phyloP scores from a whole-genome alignment of 2,113 vertebrate species.

The Bubo scandiacus region DNA sequence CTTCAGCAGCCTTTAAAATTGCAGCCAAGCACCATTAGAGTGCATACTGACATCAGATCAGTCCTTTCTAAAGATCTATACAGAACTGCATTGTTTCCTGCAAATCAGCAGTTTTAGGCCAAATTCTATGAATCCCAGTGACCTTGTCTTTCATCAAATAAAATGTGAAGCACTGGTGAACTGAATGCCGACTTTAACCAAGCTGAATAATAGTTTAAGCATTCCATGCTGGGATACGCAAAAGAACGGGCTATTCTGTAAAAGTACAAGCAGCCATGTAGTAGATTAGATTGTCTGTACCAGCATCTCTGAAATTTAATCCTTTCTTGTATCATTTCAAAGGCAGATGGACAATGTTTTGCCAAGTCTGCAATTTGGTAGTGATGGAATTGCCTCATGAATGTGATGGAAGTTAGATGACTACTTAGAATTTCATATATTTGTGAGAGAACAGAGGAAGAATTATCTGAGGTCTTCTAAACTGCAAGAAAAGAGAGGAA shows the following conservation, averaged over 20 bases:
- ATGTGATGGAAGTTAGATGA: slow-evolving; percentile 55
- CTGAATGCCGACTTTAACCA: neutral
- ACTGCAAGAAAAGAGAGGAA: slow-evolving; percentile 41
- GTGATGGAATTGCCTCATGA: slow-evolving; percentile 44
- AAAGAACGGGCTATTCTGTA: neutral
- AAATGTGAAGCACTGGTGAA: slow-evolving; percentile 5
- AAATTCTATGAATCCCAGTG: slow-evolving; percentile 1
- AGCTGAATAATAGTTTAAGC: neutral
- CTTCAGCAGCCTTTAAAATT: neutral
- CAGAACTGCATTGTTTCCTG: slow-evolving; percentile 1
- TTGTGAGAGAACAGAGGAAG: slow-evolving; percentile 48
- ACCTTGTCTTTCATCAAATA: slow-evolving; percentile 22
- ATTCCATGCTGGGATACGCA: slow-evolving; percentile 15
- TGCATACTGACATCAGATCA: neutral
- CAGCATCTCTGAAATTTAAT: slow-evolving; percentile 48
- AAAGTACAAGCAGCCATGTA: neutral
- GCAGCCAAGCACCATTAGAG: neutral
- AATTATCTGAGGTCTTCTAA: slow-evolving; percentile 49
- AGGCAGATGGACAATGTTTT: slow-evolving; percentile 48
- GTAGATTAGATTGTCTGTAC: slow-evolving; percentile 47
- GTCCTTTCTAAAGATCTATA: neutral
- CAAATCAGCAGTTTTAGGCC: neutral
- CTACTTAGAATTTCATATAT: slow-evolving; percentile 58
- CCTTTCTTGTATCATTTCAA: slow-evolving; percentile 55
- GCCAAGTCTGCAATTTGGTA: slow-evolving; percentile 56